Percentiles rank a stretch among this genome's conserved stretches.
Evolutionary conservation across 2,888 invertebrate genomes (phyloP).

Genomic region (Dermolepida albohirtum): DNA sequence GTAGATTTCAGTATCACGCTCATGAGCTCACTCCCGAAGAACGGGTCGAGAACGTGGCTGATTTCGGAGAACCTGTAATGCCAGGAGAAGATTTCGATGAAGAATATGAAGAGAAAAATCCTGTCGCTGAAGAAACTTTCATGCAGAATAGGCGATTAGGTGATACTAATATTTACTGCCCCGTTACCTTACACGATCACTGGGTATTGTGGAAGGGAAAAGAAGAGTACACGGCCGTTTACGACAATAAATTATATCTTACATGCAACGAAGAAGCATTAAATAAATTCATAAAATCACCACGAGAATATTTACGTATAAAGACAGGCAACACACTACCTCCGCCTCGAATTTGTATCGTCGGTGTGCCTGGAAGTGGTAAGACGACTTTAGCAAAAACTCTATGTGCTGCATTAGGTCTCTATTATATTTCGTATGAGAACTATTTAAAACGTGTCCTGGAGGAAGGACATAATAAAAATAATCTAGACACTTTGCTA

Average conservation of each 20-base stretch:
- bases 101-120: slow-evolving; percentile 56
- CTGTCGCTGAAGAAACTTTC: slow-evolving; percentile 47
- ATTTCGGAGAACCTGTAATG: slow-evolving; percentile 64
- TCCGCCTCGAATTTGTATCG: slow-evolving; percentile 69
- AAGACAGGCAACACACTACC: slow-evolving; percentile 66
- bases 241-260: slow-evolving; percentile 69
- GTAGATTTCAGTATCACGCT: slow-evolving; percentile 63
- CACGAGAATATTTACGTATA: slow-evolving; percentile 66
- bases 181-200: slow-evolving; percentile 69
- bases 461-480: slow-evolving; percentile 26
- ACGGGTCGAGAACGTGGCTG: slow-evolving; percentile 66
- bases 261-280: slow-evolving; percentile 67
- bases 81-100: slow-evolving; percentile 63
- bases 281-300: slow-evolving; percentile 67
- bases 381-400: slow-evolving; percentile 67
- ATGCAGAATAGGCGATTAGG: slow-evolving; percentile 65
- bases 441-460: slow-evolving; percentile 52
- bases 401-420: slow-evolving; percentile 69
- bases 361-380: slow-evolving; percentile 70
- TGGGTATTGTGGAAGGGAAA: slow-evolving; percentile 73
- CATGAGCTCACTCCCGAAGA: slow-evolving; percentile 66
- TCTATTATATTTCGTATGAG: slow-evolving; percentile 68
- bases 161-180: slow-evolving; percentile 73
- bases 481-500: slow-evolving; percentile 21
- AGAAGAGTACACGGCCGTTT: slow-evolving; percentile 67